phyloP scores from a whole-genome alignment of 2,888 invertebrate genomes.

The Mythimna lalbum region DNA sequence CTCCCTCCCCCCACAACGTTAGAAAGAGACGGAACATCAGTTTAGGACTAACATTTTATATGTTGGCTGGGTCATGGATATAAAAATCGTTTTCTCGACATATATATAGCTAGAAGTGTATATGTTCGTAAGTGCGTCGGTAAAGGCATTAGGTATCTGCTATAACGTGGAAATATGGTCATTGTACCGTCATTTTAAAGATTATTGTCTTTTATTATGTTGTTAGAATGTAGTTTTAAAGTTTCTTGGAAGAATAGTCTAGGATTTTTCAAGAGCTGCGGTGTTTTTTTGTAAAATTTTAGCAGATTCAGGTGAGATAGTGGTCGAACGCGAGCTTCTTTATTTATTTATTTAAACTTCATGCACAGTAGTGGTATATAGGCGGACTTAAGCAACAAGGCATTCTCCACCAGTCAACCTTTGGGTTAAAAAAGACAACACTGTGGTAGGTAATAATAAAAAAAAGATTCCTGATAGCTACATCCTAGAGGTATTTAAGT shows the following conservation, averaged over 20 bases:
- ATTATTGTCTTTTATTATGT: conserved; percentile 64
- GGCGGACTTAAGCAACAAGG: too few relatives aligned
- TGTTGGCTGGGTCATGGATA: conserved; percentile 91
- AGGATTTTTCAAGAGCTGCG: background rate
- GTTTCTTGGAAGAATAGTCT: background rate
- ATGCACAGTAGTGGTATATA: too few relatives aligned
- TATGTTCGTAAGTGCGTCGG: conserved; percentile 72
- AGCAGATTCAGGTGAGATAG: too few relatives aligned
- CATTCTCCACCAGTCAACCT: too few relatives aligned
- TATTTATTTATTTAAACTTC: too few relatives aligned
- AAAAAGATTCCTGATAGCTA: too few relatives aligned
- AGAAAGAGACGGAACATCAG: conserved; percentile 77
- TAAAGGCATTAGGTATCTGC: conserved; percentile 84
- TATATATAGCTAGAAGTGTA: conserved; percentile 71
- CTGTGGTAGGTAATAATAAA: too few relatives aligned
- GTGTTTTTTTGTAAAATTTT: background rate
- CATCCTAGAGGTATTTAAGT: too few relatives aligned
- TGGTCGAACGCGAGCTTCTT: too few relatives aligned
- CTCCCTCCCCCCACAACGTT: conserved; percentile 73
- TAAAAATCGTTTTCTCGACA: conserved; percentile 89
- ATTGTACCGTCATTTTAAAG: conserved; percentile 75
- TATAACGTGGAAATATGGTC: conserved; percentile 86
- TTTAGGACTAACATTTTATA: conserved; percentile 91
- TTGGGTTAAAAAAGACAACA: too few relatives aligned
- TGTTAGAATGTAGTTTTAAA: conserved; percentile 25